Evolutionary conservation across 2,888 invertebrate genomes (phyloP).

Genomic region (Hetaerina titia): DNA sequence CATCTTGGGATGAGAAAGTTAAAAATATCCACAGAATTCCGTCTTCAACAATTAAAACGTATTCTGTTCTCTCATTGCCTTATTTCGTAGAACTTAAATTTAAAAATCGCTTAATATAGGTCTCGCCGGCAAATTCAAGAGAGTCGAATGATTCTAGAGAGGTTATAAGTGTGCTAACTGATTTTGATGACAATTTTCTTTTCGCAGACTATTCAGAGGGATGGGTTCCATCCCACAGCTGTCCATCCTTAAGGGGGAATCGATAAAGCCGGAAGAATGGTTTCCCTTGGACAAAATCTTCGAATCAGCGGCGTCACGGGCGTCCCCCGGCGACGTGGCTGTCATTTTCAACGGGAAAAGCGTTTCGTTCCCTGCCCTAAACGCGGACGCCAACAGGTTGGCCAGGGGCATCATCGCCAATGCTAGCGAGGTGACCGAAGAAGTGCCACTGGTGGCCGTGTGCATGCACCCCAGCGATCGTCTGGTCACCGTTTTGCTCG

Average conservation of each 20-base stretch:
- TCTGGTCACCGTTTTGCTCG: slow-evolving; percentile 83
- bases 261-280: slow-evolving; percentile 70
- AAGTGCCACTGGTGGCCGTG: slow-evolving; percentile 87
- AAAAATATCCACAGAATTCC: no score
- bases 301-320: slow-evolving; percentile 74
- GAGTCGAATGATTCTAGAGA: no score
- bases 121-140: no score
- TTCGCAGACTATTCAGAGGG: slow-evolving; percentile 42
- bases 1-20: no score
- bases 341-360: slow-evolving; percentile 78
- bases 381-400: slow-evolving; percentile 80
- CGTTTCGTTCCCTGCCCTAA: slow-evolving; percentile 83
- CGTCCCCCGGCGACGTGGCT: slow-evolving; percentile 77
- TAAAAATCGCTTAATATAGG: no score
- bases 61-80: no score
- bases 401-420: slow-evolving; percentile 78
- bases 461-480: slow-evolving; percentile 88
- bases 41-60: no score
- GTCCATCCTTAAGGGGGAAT: slow-evolving; percentile 82
- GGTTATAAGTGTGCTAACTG: neutral
- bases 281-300: slow-evolving; percentile 81
- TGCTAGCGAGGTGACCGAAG: slow-evolving; percentile 80
- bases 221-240: slow-evolving; percentile 89
- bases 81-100: no score
- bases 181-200: neutral